Percentiles rank a stretch among this genome's conserved stretches.
phyloP scores from a whole-genome alignment of 2,888 invertebrate genomes.

The Trissonchulus sp. region DNA sequence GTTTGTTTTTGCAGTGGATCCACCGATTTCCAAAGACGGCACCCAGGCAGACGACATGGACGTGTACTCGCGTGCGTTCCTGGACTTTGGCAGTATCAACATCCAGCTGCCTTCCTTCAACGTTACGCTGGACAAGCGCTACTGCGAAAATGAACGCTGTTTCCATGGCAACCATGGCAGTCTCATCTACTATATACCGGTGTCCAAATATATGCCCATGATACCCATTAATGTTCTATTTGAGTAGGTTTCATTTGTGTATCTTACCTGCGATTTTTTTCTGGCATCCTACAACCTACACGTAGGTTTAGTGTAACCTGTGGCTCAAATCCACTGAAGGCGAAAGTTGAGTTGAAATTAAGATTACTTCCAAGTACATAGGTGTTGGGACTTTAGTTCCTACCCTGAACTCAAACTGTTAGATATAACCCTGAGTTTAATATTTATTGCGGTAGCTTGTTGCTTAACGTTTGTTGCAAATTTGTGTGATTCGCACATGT shows the following conservation, averaged over 20 bases:
- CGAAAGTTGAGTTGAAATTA: no score
- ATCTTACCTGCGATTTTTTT: no score
- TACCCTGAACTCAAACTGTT: no score
- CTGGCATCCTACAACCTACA: no score
- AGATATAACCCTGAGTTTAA: no score
- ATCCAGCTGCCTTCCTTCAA: conserved; percentile 6
- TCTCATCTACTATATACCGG: conserved; percentile 67
- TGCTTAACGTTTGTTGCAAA: no score
- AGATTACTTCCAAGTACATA: no score
- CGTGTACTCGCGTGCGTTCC: neutral
- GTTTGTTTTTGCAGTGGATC: neutral
- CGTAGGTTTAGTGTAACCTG: no score
- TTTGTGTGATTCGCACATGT: no score
- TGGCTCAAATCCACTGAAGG: no score
- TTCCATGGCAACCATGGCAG: conserved; percentile 51
- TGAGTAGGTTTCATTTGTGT: conserved; percentile 60
- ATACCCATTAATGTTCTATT: conserved; percentile 68
- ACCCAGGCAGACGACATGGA: neutral
- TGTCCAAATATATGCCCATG: conserved; percentile 67
- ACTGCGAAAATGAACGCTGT: conserved; percentile 22
- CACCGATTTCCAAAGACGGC: neutral
- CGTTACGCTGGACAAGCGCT: conserved; percentile 22
- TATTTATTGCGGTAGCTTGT: no score
- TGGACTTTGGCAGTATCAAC: neutral
- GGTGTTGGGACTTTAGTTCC: no score